phyloP scores from a whole-genome alignment of 1,140 invertebrate species.

The Drosophila asahinai region DNA sequence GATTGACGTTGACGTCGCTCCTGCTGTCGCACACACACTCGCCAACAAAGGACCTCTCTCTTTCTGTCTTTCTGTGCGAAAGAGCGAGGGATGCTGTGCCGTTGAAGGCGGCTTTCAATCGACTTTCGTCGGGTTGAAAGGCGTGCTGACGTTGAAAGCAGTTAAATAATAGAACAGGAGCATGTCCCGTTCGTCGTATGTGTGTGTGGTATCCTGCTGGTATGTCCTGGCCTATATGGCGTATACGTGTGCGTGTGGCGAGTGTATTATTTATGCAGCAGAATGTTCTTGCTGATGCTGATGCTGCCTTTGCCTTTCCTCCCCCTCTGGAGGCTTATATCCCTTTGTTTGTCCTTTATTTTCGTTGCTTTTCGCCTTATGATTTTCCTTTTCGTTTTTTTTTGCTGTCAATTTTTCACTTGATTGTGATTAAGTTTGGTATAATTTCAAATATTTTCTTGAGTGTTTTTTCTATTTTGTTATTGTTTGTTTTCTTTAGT shows the following conservation, averaged over 20 bases:
- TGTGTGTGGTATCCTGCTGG: constrained; percentile 39
- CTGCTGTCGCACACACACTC: constrained; percentile 33
- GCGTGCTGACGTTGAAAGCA: constrained; percentile 67
- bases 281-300: constrained; percentile 48
- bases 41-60: constrained; percentile 24
- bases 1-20: constrained; percentile 74
- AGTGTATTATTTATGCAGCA: constrained; percentile 76
- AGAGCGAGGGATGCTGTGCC: constrained; percentile 60
- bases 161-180: constrained; percentile 80
- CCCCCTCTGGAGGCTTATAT: constrained; percentile 40
- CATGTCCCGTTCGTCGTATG: constrained; percentile 33
- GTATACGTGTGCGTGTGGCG: constrained; percentile 45
- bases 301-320: constrained; percentile 21
- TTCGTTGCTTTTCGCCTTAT: constrained; percentile 17
- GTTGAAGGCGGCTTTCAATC: constrained; percentile 78
- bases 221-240: constrained; percentile 70
- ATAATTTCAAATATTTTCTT: constrained; percentile 22
- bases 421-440: constrained; percentile 61
- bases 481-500: constrained; percentile 25
- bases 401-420: constrained; percentile 17
- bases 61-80: constrained; percentile 9
- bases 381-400: constrained; percentile 28
- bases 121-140: constrained; percentile 75
- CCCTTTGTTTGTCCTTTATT: constrained; percentile 43
- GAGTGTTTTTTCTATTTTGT: constrained; percentile 8